phyloP scores from a whole-genome alignment of 2,113 vertebrate genomes.

The Perca flavescens region DNA sequence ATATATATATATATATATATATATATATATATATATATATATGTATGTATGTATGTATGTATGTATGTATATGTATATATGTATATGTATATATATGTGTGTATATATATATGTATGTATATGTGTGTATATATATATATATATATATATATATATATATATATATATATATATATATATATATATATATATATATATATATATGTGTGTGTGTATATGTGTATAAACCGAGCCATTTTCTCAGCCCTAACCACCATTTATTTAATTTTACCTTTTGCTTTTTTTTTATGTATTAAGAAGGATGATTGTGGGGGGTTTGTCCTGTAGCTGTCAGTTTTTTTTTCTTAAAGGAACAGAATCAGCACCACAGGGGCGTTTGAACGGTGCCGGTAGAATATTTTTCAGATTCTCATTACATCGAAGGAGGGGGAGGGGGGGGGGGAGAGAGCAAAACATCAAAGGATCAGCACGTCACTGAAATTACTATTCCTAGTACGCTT shows the following conservation, averaged over 20 bases:
- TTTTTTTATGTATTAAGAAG: neutral
- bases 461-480: conserved; percentile 69
- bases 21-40: neutral
- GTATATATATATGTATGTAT: too few species aligned
- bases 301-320: neutral
- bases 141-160: too few species aligned
- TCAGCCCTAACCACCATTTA: neutral
- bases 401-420: conserved; percentile 70
- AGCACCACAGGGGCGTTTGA: conserved; percentile 52
- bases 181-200: too few species aligned
- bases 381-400: conserved; percentile 44
- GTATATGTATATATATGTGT: neutral
- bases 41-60: rapidly evolving
- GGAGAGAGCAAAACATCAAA: conserved; percentile 74
- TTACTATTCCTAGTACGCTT: conserved; percentile 74
- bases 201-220: too few species aligned
- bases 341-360: conserved; percentile 34
- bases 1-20: neutral
- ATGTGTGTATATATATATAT: too few species aligned
- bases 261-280: too few species aligned
- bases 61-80: too few species aligned
- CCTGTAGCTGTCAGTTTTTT: conserved; percentile 30
- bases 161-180: too few species aligned
- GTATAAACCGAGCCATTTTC: neutral
- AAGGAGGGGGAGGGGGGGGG: conserved; percentile 17